Evolutionary conservation across 2,113 vertebrate species (phyloP), one percentile per base, ranked within the genome.

Genomic region (Colius striatus): DNA sequence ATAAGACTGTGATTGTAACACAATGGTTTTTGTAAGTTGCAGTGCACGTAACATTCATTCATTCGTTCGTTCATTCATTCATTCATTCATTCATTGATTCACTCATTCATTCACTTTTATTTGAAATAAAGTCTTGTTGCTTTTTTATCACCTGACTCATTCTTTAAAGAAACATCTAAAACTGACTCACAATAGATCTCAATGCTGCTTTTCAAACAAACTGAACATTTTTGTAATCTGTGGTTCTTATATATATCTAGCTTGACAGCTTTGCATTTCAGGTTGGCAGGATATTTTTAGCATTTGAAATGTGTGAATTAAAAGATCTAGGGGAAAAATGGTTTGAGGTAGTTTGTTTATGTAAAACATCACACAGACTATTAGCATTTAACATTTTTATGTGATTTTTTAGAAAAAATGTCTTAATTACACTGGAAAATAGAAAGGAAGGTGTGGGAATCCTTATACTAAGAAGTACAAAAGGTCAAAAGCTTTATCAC

Each of bases 251-350:
- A 50, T 76, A 50, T 94, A 87, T 96, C 65, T 95, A 68, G 43
- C 92, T 90, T 97, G 95, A 97, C 85, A 97, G 90, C 75, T 96
- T 96, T 95, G 93, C 77, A 77, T 92, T 96, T 91, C 95, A 92
- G 96, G 94, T 96, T 97, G 94, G 96, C 83, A 89, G 50, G 82
- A 71, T 96, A 96, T 95, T 97, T 97, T 97, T 97, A 96, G 84
- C 76, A 72, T 89, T 50, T 77, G 34, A 84, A 95, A 90, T 91
- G 82, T 91, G 84, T 94, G 91, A 78, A 67, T 70, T 77, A 92
- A 96, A 97, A 93, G 51, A 91, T 91, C 18, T 80, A 41, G n/a
- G n/a, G 50, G 85, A 95, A 92, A 92, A 75, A 36, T 95, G 54
- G 62, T 78, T 96, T 87, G 60, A 36, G 13, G 51, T 94, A 88